Evolutionary conservation across 2,888 invertebrate species (phyloP).

Genomic region (Idaea straminata): DNA sequence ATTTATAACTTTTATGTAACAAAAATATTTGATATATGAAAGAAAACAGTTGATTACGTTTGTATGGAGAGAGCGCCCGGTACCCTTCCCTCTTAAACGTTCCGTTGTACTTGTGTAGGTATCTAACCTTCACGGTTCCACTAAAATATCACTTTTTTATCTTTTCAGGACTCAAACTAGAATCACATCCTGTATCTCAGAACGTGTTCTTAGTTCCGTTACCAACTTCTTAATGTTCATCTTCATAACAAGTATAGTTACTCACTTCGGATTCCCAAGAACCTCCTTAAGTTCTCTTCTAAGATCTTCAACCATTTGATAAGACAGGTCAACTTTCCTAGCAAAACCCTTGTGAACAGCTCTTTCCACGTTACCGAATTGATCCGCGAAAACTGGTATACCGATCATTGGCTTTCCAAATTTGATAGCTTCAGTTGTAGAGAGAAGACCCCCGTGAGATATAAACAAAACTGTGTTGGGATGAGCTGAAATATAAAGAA

Average conservation of each 20-base stretch:
- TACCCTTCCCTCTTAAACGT: too few species aligned
- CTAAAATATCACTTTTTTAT: too few species aligned
- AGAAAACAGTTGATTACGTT: too few species aligned
- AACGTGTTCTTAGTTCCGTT: too few species aligned
- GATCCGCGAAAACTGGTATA: conserved; percentile 52
- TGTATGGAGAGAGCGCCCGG: too few species aligned
- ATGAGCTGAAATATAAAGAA: conserved; percentile 43
- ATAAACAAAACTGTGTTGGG: conserved; percentile 52
- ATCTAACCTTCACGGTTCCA: too few species aligned
- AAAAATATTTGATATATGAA: too few species aligned
- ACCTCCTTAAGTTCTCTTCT: conserved; percentile 1
- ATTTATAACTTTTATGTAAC: too few species aligned
- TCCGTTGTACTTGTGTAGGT: too few species aligned
- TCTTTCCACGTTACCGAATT: conserved; percentile 45
- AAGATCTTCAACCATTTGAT: neutral
- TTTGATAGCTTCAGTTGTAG: conserved; percentile 49
- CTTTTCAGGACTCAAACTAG: too few species aligned
- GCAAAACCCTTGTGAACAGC: conserved; percentile 48
- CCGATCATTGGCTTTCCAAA: conserved; percentile 53
- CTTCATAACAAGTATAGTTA: neutral
- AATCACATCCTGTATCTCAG: too few species aligned
- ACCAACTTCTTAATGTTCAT: too few species aligned
- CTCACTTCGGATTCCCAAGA: neutral
- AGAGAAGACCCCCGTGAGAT: conserved; percentile 52
- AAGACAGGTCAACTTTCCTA: conserved; percentile 37